Conservation (phyloP, 2,888 invertebrate species). For the Eustalomyia histrio region DNA sequence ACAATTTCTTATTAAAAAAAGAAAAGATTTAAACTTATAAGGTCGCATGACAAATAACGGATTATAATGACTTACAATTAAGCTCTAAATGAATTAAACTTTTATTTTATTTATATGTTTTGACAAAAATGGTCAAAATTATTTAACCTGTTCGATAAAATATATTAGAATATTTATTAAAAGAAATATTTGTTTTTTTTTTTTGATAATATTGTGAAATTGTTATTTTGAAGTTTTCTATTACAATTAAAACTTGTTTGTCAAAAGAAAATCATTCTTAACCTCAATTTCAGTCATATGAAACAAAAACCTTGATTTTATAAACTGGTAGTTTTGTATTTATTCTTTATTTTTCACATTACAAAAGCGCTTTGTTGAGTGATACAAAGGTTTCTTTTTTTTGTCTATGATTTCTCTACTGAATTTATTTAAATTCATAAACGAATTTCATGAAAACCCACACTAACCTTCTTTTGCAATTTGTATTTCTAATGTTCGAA, state of each 20-base stretch:
- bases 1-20: background rate
- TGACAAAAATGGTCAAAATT: constrained; percentile 9
- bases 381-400: background rate
- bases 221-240: background rate
- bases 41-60: constrained; percentile 9
- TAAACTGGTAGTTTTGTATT: background rate
- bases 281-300: background rate
- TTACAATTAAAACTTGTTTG: background rate
- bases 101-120: constrained; percentile 2
- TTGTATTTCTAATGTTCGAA: background rate
- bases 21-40: background rate
- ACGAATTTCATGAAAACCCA: background rate
- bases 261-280: background rate
- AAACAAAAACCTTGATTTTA: constrained; percentile 14
- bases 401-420: background rate
- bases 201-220: background rate
- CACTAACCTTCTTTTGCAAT: background rate
- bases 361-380: background rate
- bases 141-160: background rate
- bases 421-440: background rate
- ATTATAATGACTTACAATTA: background rate
- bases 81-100: background rate
- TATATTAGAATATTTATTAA: background rate
- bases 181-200: too few relatives aligned
- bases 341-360: background rate